These are phyloP conservation scores for Peromyscus eremicus DNA, from an alignment of 2,797 vertebrate species.

Conservation along the genomic window DNA sequence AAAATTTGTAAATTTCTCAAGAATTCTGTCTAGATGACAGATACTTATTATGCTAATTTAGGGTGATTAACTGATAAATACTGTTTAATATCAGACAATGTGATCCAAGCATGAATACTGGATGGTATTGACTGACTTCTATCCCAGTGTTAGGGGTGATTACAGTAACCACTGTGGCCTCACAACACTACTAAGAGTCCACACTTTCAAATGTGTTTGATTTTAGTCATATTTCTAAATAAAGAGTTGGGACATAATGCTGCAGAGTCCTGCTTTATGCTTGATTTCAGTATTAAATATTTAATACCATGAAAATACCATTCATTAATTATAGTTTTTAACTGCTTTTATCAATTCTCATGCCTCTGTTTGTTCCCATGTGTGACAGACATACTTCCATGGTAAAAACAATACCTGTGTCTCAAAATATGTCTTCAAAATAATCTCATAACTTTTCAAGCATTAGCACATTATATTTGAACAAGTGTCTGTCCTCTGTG, in stretches of 20 bases:
- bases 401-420: background rate
- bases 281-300: background rate
- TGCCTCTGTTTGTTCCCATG: background rate
- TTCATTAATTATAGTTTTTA: background rate
- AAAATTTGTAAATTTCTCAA: background rate
- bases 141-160: background rate
- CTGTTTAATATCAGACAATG: background rate
- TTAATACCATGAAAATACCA: background rate
- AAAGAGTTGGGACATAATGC: rapidly evolving
- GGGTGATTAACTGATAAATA: background rate
- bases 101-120: background rate
- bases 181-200: background rate
- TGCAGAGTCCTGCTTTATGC: background rate
- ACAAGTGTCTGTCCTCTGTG: background rate
- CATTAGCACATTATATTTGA: background rate
- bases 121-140: background rate
- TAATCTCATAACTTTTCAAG: background rate
- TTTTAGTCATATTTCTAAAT: background rate
- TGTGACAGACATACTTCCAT: background rate
- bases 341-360: background rate
- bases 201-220: background rate
- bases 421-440: background rate
- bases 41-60: background rate
- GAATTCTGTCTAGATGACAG: background rate
- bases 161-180: background rate